Percentiles rank a stretch among this genome's conserved stretches.
Evolutionary conservation across 64 coral and sea anemone species (phyloP).

Genomic region (Pocillopora verrucosa): DNA sequence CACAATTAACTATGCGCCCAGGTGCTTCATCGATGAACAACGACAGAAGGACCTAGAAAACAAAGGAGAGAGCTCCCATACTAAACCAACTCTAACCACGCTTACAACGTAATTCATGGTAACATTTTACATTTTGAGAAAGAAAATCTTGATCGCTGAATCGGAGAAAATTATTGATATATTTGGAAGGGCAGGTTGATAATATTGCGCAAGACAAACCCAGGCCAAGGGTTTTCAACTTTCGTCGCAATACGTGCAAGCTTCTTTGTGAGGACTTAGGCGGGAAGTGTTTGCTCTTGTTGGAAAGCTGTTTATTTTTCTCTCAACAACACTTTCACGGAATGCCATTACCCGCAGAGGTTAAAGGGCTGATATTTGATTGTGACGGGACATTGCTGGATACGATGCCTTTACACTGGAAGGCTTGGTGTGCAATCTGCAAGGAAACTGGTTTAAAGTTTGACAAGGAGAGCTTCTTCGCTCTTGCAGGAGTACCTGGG

Average conservation of each 20-base stretch:
- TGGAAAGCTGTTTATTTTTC: not conserved
- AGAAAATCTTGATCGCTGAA: too few relatives aligned
- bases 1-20: too few relatives aligned
- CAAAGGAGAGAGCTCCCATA: too few relatives aligned
- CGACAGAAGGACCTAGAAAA: too few relatives aligned
- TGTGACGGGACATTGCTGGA: constrained; percentile 83
- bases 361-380: constrained; percentile 83
- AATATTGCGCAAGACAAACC: not conserved
- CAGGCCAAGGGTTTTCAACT: too few relatives aligned
- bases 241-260: too few relatives aligned
- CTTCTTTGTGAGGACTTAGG: too few relatives aligned
- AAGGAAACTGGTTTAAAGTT: constrained; percentile 72
- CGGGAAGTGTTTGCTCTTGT: not conserved
- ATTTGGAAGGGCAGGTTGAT: not conserved
- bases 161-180: not conserved
- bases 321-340: not conserved
- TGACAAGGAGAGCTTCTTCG: constrained; percentile 69
- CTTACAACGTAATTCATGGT: too few relatives aligned
- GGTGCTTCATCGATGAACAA: too few relatives aligned
- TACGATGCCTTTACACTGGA: constrained; percentile 91
- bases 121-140: too few relatives aligned
- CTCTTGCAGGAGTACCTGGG: constrained; percentile 76
- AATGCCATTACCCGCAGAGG: constrained; percentile 48
- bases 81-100: too few relatives aligned
- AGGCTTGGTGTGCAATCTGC: constrained; percentile 88